These are phyloP conservation scores for Troilus luridus DNA, from an alignment of 2,888 invertebrate species.

Conservation along the genomic window DNA sequence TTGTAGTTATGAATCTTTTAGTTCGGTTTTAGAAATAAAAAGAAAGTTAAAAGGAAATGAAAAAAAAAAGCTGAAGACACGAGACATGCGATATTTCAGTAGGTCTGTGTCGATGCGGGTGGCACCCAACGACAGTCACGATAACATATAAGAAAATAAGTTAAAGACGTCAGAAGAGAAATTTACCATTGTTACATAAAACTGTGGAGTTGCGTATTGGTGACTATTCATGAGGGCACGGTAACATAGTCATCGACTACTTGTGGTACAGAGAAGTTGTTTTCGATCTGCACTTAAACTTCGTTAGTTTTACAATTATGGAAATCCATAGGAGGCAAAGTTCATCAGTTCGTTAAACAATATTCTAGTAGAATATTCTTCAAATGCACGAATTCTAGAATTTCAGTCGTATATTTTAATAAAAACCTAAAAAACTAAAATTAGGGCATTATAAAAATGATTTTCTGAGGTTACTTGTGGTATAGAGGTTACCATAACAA, in stretches of 20 bases:
- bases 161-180: constrained; percentile 32
- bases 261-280: background rate
- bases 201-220: constrained; percentile 6
- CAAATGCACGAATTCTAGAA: too few relatives aligned
- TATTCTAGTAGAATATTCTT: too few relatives aligned
- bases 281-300: background rate
- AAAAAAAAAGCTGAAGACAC: background rate
- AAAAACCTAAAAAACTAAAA: too few relatives aligned
- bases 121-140: constrained; percentile 11
- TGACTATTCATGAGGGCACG: background rate
- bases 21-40: background rate
- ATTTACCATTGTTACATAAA: constrained; percentile 41
- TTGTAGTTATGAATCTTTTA: background rate
- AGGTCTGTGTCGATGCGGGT: constrained; percentile 27
- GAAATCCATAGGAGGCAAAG: too few relatives aligned
- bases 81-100: constrained; percentile 26
- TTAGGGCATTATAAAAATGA: too few relatives aligned
- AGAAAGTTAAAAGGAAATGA: background rate
- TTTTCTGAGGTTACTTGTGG: too few relatives aligned
- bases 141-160: background rate
- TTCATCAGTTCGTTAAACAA: too few relatives aligned
- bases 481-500: too few relatives aligned
- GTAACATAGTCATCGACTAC: background rate
- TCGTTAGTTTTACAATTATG: too few relatives aligned
- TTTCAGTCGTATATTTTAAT: too few relatives aligned